phyloP scores from a whole-genome alignment of 30 jellyfish, hydroid and myxozoan genomes.

The Hydractinia echinata region DNA sequence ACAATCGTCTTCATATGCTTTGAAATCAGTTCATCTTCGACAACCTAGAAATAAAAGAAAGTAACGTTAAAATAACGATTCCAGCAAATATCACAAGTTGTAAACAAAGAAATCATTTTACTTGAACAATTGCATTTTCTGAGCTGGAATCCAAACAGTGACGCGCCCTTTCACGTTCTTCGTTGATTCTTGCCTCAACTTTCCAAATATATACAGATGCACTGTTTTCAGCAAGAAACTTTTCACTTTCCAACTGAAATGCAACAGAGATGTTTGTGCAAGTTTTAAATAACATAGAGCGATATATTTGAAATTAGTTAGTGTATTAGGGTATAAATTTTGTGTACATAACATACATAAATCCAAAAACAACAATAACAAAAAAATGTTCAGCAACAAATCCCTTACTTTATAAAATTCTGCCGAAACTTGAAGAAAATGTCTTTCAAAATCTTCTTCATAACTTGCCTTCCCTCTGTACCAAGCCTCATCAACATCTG shows the following conservation, averaged over 20 bases:
- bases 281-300: neutral
- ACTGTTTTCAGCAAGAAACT: constrained; percentile 85
- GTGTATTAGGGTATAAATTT: neutral
- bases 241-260: constrained; percentile 86
- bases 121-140: constrained; percentile 77
- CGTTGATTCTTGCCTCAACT: constrained; percentile 93
- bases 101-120: neutral
- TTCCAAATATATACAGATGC: constrained; percentile 98
- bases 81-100: neutral
- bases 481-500: constrained; percentile 91
- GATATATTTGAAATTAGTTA: neutral
- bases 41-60: constrained; percentile 67
- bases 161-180: constrained; percentile 90
- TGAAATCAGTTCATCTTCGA: constrained; percentile 77
- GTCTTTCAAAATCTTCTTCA: constrained; percentile 89
- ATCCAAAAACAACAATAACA: neutral
- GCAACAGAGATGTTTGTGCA: neutral
- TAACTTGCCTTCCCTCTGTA: constrained; percentile 68
- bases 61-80: neutral
- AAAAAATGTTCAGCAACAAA: neutral
- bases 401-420: constrained; percentile 70
- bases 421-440: constrained; percentile 83
- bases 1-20: constrained; percentile 97
- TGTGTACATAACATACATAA: neutral
- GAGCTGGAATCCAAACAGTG: constrained; percentile 93